Percentiles rank a stretch among this genome's conserved stretches.
Conservation (phyloP, 2,797 vertebrate genomes). For the Gambelia wislizenii region DNA sequence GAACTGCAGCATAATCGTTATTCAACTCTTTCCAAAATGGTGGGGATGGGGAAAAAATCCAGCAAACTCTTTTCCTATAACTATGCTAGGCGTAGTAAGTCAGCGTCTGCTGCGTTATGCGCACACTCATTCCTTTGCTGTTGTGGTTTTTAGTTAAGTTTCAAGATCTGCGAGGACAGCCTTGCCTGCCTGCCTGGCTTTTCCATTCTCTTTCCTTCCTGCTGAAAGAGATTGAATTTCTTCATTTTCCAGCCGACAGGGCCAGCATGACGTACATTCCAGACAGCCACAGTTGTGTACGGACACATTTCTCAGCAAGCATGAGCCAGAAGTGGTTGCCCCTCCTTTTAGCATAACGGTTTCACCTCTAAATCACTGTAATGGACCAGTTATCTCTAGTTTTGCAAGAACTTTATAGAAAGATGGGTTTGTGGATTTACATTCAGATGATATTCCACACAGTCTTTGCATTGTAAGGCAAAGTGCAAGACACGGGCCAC, state of each 20-base stretch:
- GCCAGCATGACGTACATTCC: neutral
- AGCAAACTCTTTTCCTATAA: neutral
- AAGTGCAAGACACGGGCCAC: too few species aligned
- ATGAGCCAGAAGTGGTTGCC: neutral
- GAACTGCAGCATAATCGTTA: neutral
- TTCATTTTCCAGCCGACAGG: constrained; percentile 26
- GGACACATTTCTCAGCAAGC: neutral
- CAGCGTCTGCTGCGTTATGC: constrained; percentile 17
- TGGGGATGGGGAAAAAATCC: too few species aligned
- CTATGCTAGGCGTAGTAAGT: neutral
- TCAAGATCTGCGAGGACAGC: constrained; percentile 1
- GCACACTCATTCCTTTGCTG: constrained; percentile 7
- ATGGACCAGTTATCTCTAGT: constrained; percentile 30
- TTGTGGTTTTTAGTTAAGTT: neutral
- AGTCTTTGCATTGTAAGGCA: too few species aligned
- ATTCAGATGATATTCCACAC: too few species aligned
- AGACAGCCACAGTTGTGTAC: constrained; percentile 2
- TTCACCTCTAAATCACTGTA: constrained; percentile 60
- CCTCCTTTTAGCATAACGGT: constrained; percentile 36
- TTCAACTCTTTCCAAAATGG: neutral
- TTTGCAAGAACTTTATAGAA: neutral
- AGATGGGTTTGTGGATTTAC: neutral
- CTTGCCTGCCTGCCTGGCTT: constrained; percentile 13
- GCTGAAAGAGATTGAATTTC: neutral
- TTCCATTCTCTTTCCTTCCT: constrained; percentile 30